phyloP scores from a whole-genome alignment of 2,113 vertebrate genomes.

The Isurus oxyrinchus region DNA sequence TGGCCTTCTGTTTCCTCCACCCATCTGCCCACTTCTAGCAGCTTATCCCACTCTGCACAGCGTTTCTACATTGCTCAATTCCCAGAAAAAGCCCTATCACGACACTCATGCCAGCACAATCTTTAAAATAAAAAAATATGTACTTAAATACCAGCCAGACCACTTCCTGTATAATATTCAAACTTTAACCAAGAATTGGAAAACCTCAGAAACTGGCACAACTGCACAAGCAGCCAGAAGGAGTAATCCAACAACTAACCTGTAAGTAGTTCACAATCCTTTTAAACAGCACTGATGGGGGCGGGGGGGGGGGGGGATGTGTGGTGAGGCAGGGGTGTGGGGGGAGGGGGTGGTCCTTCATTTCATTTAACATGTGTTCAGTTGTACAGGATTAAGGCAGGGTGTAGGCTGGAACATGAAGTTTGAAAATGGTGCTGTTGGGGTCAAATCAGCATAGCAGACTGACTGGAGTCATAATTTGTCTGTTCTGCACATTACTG shows the following conservation, averaged over 20 bases:
- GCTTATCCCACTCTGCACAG: neutral
- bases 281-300: neutral
- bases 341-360: neutral
- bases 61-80: neutral
- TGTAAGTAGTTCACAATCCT: neutral
- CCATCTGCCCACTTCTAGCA: neutral
- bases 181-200: neutral
- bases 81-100: neutral
- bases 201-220: neutral
- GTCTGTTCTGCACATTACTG: neutral
- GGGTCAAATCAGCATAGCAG: neutral
- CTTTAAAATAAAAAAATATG: neutral
- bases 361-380: neutral
- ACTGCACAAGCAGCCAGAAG: neutral
- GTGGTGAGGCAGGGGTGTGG: too few species aligned
- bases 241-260: neutral
- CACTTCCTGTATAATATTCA: neutral
- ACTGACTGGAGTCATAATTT: neutral
- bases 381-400: neutral
- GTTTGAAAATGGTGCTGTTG: neutral
- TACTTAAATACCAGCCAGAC: neutral
- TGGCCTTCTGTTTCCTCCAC: neutral
- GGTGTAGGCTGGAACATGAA: neutral
- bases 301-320: too few species aligned
- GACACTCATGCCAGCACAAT: neutral